Evolutionary conservation across 2,888 invertebrate species (phyloP).

Genomic region (Drosophila barbarae): DNA sequence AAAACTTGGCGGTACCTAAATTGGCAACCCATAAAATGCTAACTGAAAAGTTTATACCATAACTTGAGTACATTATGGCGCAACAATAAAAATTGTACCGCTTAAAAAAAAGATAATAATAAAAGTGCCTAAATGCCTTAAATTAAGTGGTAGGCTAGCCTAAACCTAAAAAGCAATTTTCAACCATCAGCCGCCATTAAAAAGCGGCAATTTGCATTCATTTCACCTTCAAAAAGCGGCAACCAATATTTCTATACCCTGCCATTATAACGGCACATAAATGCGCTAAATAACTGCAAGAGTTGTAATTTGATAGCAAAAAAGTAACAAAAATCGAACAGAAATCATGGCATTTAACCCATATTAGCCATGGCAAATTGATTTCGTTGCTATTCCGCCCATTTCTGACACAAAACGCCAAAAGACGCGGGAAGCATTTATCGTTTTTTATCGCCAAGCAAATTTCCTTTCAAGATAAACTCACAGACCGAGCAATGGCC

Average conservation of each 20-base stretch:
- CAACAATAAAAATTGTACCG: constrained; percentile 26
- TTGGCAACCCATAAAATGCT: not conserved
- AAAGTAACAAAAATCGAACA: constrained; percentile 28
- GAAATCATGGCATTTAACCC: constrained; percentile 57
- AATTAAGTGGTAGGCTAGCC: constrained; percentile 17
- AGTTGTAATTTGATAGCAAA: constrained; percentile 48
- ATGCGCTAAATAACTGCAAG: constrained; percentile 32
- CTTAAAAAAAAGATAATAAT: not conserved
- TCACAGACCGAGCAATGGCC: constrained; percentile 64
- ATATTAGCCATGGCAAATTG: constrained; percentile 68
- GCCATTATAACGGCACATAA: constrained; percentile 34
- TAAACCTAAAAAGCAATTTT: constrained; percentile 29
- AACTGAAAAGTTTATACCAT: not conserved
- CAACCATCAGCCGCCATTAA: constrained; percentile 17
- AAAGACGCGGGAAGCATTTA: constrained; percentile 45
- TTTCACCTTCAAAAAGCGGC: constrained; percentile 29
- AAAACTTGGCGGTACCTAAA: not conserved
- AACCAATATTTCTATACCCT: constrained; percentile 23
- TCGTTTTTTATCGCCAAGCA: constrained; percentile 60
- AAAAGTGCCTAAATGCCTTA: constrained; percentile 17
- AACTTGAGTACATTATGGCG: constrained; percentile 12
- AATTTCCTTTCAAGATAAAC: constrained; percentile 74
- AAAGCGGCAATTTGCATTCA: constrained; percentile 38
- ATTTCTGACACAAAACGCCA: constrained; percentile 50
- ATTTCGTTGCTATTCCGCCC: constrained; percentile 49